Evolutionary conservation across 2,888 invertebrate species (phyloP).

Genomic region (Platerodrilus igneus): DNA sequence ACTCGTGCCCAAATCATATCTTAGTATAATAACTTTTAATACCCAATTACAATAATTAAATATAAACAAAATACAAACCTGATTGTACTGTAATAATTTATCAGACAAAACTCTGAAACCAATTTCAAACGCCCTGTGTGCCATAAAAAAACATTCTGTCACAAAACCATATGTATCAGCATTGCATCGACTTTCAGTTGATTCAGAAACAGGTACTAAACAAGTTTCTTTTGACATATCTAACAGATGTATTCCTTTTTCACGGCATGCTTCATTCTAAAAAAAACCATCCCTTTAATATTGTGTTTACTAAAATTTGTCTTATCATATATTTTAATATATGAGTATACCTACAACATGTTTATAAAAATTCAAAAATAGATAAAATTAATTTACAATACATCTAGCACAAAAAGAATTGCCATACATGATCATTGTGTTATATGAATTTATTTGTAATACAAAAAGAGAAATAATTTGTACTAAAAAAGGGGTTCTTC

Average conservation of each 20-base stretch:
- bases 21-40: neutral
- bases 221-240: constrained; percentile 74
- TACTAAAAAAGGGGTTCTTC: too few species aligned
- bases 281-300: too few species aligned
- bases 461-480: too few species aligned
- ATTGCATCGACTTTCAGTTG: constrained; percentile 50
- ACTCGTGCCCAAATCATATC: too few species aligned
- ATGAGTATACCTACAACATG: neutral
- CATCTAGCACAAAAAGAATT: too few species aligned
- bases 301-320: neutral
- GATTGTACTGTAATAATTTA: constrained; percentile 60
- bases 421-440: too few species aligned
- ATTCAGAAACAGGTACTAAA: constrained; percentile 63
- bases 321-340: neutral
- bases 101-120: constrained; percentile 67
- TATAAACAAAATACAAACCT: constrained; percentile 41
- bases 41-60: neutral
- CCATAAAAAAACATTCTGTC: constrained; percentile 87
- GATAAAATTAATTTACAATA: too few species aligned
- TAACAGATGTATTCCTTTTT: constrained; percentile 65
- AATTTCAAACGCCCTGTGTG: constrained; percentile 81
- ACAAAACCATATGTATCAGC: constrained; percentile 67
- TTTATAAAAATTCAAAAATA: neutral
- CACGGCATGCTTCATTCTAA: constrained; percentile 56
- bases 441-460: too few species aligned